Evolutionary conservation across 2,888 invertebrate genomes (phyloP), one percentile per base, ranked within the genome.

Genomic region (Drosophila antonietae): DNA sequence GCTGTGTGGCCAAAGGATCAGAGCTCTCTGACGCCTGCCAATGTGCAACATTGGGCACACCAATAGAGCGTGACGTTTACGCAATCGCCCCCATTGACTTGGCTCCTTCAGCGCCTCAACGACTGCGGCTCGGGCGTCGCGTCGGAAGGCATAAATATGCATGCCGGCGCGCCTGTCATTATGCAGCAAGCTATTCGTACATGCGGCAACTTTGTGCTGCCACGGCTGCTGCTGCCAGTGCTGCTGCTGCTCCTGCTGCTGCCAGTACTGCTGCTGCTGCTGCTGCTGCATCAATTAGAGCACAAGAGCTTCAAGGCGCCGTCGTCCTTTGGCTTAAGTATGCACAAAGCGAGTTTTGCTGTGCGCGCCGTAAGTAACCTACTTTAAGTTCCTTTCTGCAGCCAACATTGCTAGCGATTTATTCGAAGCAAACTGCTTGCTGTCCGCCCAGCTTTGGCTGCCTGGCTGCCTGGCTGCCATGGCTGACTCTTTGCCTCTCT

Each of bases 171-270:
- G 70, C 84, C 86, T 81, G 83, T 86, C 86, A 81, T 82, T 86
- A 82, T 82, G 82, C 87, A 86, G 81, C 87, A 82, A 86, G 86
- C 83, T 73, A 83, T 86, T 83, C 87, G 83, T 86, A 86, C 83
- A 83, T 86, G 87, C 75, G 69, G 87, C 75, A 86, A 83, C 71
- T 81, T 85, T 85, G 68, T 44, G 57, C 67, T 73, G 52, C 33
- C 9, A 3, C 23, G 37, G 35, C 46, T 37, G 12, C 57, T 39
- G 23, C 23, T 23, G 23, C 23, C 23, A 23, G 23, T 5, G 61
- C 14, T 37, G 53, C 37, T 37, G 14, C 23, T 23, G 1, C 64
- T 33, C 20, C 41, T 41, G 31, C 43, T 47, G n/a, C n/a, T 10
- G 64, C 14, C n/a, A n/a, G n/a, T n/a, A n/a, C n/a, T n/a, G 1